phyloP scores from a whole-genome alignment of 2,888 invertebrate species.

The Volucella bombylans region DNA sequence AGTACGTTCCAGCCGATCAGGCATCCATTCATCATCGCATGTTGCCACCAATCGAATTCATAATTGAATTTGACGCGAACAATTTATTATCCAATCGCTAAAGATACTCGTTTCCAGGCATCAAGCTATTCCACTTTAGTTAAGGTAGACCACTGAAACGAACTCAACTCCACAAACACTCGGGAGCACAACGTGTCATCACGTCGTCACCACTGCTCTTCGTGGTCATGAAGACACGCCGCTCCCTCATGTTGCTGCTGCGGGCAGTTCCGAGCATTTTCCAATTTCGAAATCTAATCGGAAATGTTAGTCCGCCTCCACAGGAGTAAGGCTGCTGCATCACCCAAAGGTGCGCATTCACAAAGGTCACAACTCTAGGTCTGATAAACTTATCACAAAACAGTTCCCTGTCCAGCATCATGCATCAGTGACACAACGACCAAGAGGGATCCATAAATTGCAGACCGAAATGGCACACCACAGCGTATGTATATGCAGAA shows the following conservation, averaged over 20 bases:
- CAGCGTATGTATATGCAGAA: conserved; percentile 31
- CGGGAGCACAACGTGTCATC: conserved; percentile 64
- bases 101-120: conserved; percentile 31
- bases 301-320: conserved; percentile 73
- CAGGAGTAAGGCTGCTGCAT: conserved; percentile 29
- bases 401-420: conserved; percentile 49
- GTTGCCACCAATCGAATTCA: conserved; percentile 66
- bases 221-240: conserved; percentile 23
- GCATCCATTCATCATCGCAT: conserved; percentile 58
- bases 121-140: conserved; percentile 26
- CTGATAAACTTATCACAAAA: conserved; percentile 68
- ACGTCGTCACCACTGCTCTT: conserved; percentile 60
- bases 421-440: conserved; percentile 44
- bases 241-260: conserved; percentile 46
- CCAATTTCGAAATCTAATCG: conserved; percentile 74
- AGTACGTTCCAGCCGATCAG: conserved; percentile 59
- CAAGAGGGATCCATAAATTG: conserved; percentile 46
- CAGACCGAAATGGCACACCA: conserved; percentile 43
- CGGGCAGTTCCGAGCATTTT: conserved; percentile 58
- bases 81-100: conserved; percentile 71
- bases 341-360: conserved; percentile 47
- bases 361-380: conserved; percentile 47
- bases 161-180: conserved; percentile 24
- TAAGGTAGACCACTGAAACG: conserved; percentile 19
- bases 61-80: conserved; percentile 71